Evolutionary conservation across 1,140 invertebrate genomes (phyloP).

Genomic region (Aplysia californica): DNA sequence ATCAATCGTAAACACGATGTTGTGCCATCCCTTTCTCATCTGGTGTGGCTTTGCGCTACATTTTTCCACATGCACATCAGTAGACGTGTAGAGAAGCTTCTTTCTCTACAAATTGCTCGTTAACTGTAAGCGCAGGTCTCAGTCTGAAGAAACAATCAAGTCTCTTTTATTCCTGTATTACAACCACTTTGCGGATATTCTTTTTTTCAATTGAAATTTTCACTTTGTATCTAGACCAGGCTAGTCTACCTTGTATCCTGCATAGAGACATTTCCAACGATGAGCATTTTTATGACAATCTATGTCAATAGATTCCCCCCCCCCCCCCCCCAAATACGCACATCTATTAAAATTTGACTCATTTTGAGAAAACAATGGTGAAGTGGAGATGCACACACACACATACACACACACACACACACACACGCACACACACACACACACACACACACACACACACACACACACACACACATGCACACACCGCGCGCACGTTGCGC

Average conservation of each 20-base stretch:
- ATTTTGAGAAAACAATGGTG: not conserved
- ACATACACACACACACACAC: not conserved
- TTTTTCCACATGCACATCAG: not conserved
- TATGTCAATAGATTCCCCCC: not conserved
- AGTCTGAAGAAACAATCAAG: too few species aligned
- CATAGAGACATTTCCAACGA: not conserved
- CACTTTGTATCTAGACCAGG: conserved; percentile 11
- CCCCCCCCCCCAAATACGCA: not conserved
- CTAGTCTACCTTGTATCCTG: too few species aligned
- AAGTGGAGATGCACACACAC: not conserved
- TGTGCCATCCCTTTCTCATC: not conserved
- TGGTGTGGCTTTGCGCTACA: not conserved
- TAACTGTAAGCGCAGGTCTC: not conserved
- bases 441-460: not conserved
- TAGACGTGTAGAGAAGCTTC: conserved; percentile 29
- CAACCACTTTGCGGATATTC: conserved; percentile 26
- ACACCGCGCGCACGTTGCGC: not conserved
- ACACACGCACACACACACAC: not conserved
- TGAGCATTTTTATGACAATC: not conserved
- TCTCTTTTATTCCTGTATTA: too few species aligned
- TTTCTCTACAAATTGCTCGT: conserved; percentile 4
- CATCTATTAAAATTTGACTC: not conserved
- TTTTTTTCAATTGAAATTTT: conserved; percentile 24
- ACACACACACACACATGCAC: not conserved
- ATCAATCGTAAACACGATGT: not conserved